Evolutionary conservation across 1,140 invertebrate species (phyloP).

Genomic region (Octopus bimaculoides): DNA sequence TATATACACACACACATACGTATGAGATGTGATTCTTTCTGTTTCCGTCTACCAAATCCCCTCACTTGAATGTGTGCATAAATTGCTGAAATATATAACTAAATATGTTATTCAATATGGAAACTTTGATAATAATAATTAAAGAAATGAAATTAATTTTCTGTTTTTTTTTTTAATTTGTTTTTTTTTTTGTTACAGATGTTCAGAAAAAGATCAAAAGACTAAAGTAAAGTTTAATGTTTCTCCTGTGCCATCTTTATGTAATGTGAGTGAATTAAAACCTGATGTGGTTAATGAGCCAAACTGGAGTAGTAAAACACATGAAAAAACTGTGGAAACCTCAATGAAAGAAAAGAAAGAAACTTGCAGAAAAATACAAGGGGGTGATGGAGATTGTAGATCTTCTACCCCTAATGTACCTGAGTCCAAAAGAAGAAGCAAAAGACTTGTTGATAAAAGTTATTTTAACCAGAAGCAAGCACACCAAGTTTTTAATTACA

Average conservation of each 20-base stretch:
- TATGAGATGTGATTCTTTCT: too few relatives aligned
- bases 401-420: neutral
- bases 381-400: neutral
- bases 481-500: neutral
- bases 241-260: neutral
- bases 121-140: too few relatives aligned
- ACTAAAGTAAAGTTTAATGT: neutral
- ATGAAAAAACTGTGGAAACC: too few relatives aligned
- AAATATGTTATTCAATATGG: too few relatives aligned
- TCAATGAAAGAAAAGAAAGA: too few relatives aligned
- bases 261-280: too few relatives aligned
- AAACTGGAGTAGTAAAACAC: too few relatives aligned
- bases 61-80: too few relatives aligned
- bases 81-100: too few relatives aligned
- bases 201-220: neutral
- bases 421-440: neutral
- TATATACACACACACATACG: too few relatives aligned
- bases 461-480: neutral
- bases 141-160: neutral
- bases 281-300: too few relatives aligned
- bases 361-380: neutral
- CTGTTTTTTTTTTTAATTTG: neutral
- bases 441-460: constrained; percentile 13
- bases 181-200: neutral
- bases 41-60: too few relatives aligned